Percentiles rank a stretch among this genome's conserved stretches.
These are phyloP conservation scores for Saguinus oedipus DNA, from an alignment of 2,797 vertebrate genomes.

Conservation along the genomic window DNA sequence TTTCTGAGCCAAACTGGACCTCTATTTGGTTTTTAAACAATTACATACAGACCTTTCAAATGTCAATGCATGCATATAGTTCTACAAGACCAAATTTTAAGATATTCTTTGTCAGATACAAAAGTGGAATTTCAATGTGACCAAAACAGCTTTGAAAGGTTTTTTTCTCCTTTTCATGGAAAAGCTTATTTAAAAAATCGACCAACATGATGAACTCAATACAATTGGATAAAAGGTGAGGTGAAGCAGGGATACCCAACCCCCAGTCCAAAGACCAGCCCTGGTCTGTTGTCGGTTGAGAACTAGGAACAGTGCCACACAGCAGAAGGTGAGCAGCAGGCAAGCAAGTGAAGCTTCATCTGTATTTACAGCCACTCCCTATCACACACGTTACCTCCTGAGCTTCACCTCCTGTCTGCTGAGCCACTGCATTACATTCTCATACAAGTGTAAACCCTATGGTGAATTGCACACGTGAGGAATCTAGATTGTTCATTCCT, in stretches of 20 bases:
- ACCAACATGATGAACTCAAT: background rate
- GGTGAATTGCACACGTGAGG: background rate
- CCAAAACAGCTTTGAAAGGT: background rate
- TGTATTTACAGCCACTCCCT: background rate
- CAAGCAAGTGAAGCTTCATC: background rate
- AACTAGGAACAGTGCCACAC: background rate
- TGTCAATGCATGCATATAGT: background rate
- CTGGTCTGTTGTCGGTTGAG: background rate
- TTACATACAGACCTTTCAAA: background rate
- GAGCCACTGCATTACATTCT: background rate
- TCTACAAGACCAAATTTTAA: background rate
- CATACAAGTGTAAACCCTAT: background rate
- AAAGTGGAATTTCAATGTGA: constrained; percentile 23
- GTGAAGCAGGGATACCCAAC: background rate
- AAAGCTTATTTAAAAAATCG: background rate
- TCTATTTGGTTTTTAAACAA: background rate
- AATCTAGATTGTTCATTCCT: background rate
- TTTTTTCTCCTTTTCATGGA: background rate
- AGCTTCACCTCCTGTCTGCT: background rate
- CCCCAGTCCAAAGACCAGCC: background rate
- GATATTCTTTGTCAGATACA: background rate
- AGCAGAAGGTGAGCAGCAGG: background rate
- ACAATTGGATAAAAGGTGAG: background rate
- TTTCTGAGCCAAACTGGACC: background rate
- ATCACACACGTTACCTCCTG: background rate